Evolutionary conservation across 2,113 vertebrate species (phyloP), one percentile per base, ranked within the genome.

Genomic region (Cololabis saira): DNA sequence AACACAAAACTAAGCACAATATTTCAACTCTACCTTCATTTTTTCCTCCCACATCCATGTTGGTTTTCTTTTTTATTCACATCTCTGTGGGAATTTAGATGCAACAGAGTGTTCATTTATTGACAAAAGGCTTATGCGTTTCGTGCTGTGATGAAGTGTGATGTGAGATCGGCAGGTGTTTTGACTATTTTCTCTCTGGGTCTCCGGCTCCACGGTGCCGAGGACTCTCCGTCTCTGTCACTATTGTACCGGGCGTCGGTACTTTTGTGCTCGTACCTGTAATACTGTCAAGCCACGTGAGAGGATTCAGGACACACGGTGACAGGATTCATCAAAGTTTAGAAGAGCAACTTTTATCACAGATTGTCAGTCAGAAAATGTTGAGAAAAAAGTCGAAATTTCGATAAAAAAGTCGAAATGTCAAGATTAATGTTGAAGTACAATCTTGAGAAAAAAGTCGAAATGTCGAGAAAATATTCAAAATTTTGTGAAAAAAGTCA

Each of bases 101-200:
- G n/a, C 0, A 41, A 15, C 43, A 12, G 7, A 19, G 55, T 63
- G 67, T 60, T 40, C 43, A 61, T 68, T 62, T 24, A 10, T 2
- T 44, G 19, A 60, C 53, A 40, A 53, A 51, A 10, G 3, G 14
- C 2, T 18, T 4, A 4, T 44, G 15, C 41, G 41, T 24, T 24
- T 64, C 70, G 27, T 6, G 7, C 44, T 54, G 59, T 63, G 71
- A 52, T 67, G n/a, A n/a, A n/a, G n/a, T n/a, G n/a, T n/a, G n/a
- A n/a, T n/a, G n/a, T n/a, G 42, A 61, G 41, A 59, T 56, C 44
- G 50, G 51, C 50, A 50, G 14, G n/a, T 57, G 58, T 54, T 61
- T 30, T 59, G 47, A 58, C 56, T 78, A 74, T 48, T 13, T 77
- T 62, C 50, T 37, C 9, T 5, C n/a, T 33, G 15, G 16, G 27